Percentiles rank a stretch among this genome's conserved stretches.
Evolutionary conservation across 2,113 vertebrate genomes (phyloP).

Genomic region (Muntiacus muntjak): DNA sequence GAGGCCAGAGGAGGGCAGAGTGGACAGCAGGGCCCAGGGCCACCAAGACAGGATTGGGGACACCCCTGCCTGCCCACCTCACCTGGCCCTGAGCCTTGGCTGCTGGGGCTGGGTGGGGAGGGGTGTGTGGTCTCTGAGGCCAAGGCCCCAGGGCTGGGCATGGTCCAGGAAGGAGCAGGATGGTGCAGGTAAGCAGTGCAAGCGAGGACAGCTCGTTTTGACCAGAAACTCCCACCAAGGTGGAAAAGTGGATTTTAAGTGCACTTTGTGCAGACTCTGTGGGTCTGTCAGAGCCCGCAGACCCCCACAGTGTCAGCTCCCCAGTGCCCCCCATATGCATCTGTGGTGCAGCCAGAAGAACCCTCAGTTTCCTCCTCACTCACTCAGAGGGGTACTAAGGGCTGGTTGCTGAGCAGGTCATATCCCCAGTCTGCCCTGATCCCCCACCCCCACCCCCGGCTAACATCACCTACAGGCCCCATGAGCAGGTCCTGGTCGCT

Average conservation of each 20-base stretch:
- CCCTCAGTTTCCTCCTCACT: neutral
- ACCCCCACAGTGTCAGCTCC: neutral
- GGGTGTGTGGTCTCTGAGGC: neutral
- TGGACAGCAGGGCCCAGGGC: accelerated
- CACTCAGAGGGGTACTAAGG: neutral
- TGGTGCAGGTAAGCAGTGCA: accelerated
- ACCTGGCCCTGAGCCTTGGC: neutral
- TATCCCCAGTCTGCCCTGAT: neutral
- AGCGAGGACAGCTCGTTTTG: neutral
- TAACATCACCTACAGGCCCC: neutral
- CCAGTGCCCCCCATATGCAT: accelerated
- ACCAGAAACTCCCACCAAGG: neutral
- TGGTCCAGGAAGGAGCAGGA: neutral
- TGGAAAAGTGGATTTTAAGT: neutral
- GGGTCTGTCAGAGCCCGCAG: neutral
- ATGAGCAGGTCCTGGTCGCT: neutral
- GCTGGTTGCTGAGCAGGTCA: neutral
- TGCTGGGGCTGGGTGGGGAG: neutral
- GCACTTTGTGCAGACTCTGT: neutral
- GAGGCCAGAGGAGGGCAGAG: neutral
- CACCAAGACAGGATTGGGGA: neutral
- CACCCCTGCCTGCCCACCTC: neutral
- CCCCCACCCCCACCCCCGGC: accelerated
- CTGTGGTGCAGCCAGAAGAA: neutral
- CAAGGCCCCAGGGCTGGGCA: accelerated